These are phyloP conservation scores for Rutilus rutilus DNA, from an alignment of 2,113 vertebrate species.

Conservation along the genomic window DNA sequence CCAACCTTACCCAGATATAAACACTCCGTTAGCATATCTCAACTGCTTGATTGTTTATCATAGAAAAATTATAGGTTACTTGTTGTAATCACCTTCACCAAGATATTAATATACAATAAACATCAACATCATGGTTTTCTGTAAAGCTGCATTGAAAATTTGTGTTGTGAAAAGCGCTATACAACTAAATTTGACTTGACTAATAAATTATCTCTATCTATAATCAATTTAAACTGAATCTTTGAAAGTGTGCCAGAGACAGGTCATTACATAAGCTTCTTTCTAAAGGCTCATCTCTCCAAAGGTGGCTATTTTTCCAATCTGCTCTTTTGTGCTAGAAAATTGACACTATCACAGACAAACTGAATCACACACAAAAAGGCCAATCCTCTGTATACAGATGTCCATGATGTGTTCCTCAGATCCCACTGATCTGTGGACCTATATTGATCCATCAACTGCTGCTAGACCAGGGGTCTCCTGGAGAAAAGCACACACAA, in stretches of 20 bases:
- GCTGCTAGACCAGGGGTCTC: not conserved
- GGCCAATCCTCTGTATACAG: not conserved
- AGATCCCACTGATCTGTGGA: constrained; percentile 32
- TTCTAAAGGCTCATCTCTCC: not conserved
- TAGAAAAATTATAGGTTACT: too few species aligned
- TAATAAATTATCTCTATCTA: not conserved
- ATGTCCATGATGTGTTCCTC: constrained; percentile 13
- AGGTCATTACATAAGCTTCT: not conserved
- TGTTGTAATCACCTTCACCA: too few species aligned
- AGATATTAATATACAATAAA: not conserved
- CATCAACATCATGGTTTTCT: not conserved
- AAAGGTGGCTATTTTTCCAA: not conserved
- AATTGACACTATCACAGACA: not conserved
- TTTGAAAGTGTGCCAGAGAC: not conserved
- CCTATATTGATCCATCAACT: constrained; percentile 5
- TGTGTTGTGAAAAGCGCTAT: not conserved
- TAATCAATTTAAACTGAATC: not conserved
- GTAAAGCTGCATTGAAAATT: not conserved
- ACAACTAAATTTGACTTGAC: not conserved
- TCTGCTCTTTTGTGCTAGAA: constrained; percentile 32
- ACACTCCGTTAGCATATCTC: too few species aligned
- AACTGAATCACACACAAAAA: not conserved
- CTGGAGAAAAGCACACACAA: not conserved
- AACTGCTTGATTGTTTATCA: too few species aligned
- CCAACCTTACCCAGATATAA: too few species aligned